phyloP scores from a whole-genome alignment of 2,888 invertebrate species.

The Diaperis boleti region DNA sequence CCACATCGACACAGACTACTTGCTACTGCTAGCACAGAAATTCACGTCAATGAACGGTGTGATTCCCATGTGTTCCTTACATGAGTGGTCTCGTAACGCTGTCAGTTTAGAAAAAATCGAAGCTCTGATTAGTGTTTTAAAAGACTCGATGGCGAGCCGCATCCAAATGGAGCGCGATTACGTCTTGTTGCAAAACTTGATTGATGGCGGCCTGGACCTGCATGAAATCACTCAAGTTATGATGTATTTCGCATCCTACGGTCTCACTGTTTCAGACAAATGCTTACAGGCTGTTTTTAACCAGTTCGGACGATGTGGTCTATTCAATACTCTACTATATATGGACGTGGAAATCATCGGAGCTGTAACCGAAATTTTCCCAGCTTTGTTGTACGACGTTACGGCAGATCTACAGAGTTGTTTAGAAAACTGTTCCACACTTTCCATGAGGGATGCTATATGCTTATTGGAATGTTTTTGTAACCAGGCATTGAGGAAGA shows the following conservation, averaged over 20 bases:
- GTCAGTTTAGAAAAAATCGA: not conserved
- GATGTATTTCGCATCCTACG: not conserved
- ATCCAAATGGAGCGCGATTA: not conserved
- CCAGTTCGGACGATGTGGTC: not conserved
- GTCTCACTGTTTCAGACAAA: not conserved
- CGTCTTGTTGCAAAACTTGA: not conserved
- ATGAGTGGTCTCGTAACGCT: constrained; percentile 6
- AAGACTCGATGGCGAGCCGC: not conserved
- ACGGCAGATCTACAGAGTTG: not conserved
- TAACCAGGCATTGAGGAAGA: not conserved
- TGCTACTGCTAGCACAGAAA: not conserved
- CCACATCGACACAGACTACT: not conserved
- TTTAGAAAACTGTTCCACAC: not conserved
- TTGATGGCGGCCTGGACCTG: not conserved
- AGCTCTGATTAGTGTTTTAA: not conserved
- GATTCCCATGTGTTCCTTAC: not conserved
- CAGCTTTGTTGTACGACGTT: not conserved
- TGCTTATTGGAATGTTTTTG: not conserved
- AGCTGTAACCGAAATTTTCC: not conserved
- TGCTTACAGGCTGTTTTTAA: not conserved
- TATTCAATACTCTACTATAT: not conserved
- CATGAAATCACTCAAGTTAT: not conserved
- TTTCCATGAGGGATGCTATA: not conserved
- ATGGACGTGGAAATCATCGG: not conserved
- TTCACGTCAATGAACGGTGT: not conserved